These are phyloP conservation scores for Sphinx pinastri DNA, from an alignment of 2,888 invertebrate genomes.

Conservation along the genomic window DNA sequence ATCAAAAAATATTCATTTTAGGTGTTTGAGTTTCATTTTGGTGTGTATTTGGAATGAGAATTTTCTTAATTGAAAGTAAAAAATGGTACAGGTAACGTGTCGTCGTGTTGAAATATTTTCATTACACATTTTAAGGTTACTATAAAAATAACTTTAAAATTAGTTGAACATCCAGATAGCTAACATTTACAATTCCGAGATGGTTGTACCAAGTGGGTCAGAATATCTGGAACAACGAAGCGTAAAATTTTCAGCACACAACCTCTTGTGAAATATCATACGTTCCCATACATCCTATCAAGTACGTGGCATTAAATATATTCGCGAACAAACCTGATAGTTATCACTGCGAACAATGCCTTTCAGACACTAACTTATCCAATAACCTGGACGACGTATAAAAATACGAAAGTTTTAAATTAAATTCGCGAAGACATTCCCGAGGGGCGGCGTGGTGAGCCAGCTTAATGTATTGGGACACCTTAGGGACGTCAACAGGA, in stretches of 20 bases:
- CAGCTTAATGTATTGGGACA: slow-evolving; percentile 51
- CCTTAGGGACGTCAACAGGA: slow-evolving; percentile 46
- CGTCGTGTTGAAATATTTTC: too few species aligned
- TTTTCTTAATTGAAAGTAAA: neutral
- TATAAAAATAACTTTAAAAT: too few species aligned
- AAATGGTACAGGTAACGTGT: too few species aligned
- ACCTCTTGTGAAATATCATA: neutral
- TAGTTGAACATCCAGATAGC: too few species aligned
- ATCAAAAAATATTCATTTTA: slow-evolving; percentile 13
- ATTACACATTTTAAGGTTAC: too few species aligned
- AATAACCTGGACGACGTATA: slow-evolving; percentile 45
- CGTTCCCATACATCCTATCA: neutral
- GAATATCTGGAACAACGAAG: neutral
- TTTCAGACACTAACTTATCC: slow-evolving; percentile 43
- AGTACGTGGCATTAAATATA: neutral
- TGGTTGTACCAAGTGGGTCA: too few species aligned
- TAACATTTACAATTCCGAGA: too few species aligned
- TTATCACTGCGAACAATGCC: slow-evolving; percentile 15
- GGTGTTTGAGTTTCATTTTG: neutral
- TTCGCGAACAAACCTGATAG: neutral
- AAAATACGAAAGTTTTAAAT: slow-evolving; percentile 65
- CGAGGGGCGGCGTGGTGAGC: slow-evolving; percentile 33
- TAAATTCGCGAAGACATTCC: slow-evolving; percentile 54
- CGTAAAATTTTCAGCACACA: neutral
- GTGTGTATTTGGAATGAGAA: neutral